Base-by-base conservation (phyloP, 2,113 vertebrate species). In the Hystrix cristata region DNA sequence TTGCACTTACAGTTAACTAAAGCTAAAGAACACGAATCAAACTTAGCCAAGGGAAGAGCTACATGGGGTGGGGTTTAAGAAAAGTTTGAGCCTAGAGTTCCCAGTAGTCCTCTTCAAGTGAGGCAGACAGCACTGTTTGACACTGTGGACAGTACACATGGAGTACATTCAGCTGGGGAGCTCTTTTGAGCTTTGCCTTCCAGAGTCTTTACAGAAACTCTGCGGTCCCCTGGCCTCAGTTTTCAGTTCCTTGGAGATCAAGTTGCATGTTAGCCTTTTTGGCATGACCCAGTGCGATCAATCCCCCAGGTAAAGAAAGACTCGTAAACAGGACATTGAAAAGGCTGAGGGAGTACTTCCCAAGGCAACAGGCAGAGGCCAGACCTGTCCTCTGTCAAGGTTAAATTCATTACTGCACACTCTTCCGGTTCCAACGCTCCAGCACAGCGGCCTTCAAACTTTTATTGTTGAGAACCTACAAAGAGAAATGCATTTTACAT, bases 61-160 rank as follows among this genome's bases (percentile, higher is more conserved):
- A 5, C 29, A 48, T 10, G 18, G n/a, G 48, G 23, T 1, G 27
- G 57, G 94, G 43, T 79, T 76, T 31, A 74, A 57, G 67, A 84
- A 87, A 87, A 13, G n/a, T 76, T 31, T 69, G 78, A 48, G 29
- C 53, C 72, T 0, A 4, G 19, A 48, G 21, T 9, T 96, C 67
- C 62, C 25, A 31, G 9, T 1, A 34, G 5, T n/a, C 46, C 29
- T 95, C 5, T 57, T 34, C 7, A 27, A 34, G 14, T 5, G 59
- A 69, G 14, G 53, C 25, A 48, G 1, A 81, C 25, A 74, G 31
- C 34, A 29, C 18, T 60, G 29, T 27, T 71, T 11, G 91, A 87
- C 27, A 51, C 23, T 1, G 19, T 59, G 48, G 16, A 38, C 38
- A 59, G 15, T 38, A 19, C 0, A 12, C 29, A 43, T 0, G 1